phyloP scores from a whole-genome alignment of 2,797 vertebrate species.

The Lates japonicus region DNA sequence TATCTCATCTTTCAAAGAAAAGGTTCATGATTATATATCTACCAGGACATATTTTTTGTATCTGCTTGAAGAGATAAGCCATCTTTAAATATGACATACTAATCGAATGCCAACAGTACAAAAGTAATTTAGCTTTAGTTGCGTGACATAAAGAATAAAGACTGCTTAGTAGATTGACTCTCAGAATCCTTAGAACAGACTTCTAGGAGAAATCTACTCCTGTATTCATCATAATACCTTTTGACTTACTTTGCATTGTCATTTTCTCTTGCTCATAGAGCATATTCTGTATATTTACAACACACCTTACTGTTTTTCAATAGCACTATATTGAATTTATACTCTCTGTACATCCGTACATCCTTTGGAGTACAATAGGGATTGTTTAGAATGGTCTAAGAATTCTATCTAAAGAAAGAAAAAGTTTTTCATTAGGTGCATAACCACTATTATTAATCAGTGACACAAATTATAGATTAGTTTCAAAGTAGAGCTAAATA shows the following conservation, averaged over 20 bases:
- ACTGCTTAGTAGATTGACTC: slow-evolving; percentile 12
- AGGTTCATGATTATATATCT: slow-evolving; percentile 55
- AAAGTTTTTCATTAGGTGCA: not conserved
- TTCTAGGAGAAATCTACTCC: not conserved
- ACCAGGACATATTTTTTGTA: slow-evolving; percentile 35
- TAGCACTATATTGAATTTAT: slow-evolving; percentile 7
- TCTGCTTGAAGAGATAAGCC: slow-evolving; percentile 55
- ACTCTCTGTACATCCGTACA: not conserved
- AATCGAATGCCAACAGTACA: slow-evolving; percentile 53
- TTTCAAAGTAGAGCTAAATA: not conserved
- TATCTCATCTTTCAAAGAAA: slow-evolving; percentile 69
- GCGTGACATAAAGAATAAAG: slow-evolving; percentile 10
- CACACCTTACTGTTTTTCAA: not conserved
- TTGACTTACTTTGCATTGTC: slow-evolving; percentile 10
- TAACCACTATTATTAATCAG: not conserved
- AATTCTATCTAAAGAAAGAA: not conserved
- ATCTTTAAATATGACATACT: slow-evolving; percentile 52
- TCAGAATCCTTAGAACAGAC: not conserved
- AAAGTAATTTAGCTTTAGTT: slow-evolving; percentile 28
- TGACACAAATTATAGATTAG: not conserved
- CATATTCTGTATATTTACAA: not conserved
- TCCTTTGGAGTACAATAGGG: not conserved
- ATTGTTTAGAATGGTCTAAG: not conserved
- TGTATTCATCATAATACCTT: slow-evolving; percentile 20
- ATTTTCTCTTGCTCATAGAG: not conserved